phyloP scores from a whole-genome alignment of 2,888 invertebrate genomes.

The Alcis repandata region DNA sequence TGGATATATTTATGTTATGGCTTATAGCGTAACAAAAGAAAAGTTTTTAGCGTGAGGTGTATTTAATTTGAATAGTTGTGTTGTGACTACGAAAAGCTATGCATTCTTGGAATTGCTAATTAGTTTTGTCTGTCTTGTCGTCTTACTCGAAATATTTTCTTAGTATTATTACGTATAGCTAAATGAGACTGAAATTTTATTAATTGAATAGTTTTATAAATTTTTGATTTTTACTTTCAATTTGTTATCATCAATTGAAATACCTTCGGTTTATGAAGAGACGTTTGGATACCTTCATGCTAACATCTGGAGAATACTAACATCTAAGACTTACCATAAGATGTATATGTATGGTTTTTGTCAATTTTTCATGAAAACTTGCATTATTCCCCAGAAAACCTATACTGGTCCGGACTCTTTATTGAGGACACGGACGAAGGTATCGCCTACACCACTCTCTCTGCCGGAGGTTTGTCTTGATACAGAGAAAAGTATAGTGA shows the following conservation, averaged over 20 bases:
- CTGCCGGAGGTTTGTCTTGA: conserved; percentile 47
- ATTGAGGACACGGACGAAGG: conserved; percentile 59
- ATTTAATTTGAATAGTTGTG: conserved; percentile 20
- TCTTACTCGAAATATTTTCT: background rate
- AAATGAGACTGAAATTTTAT: too few species aligned
- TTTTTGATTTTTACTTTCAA: background rate
- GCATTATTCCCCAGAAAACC: conserved; percentile 61
- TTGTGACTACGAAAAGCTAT: conserved; percentile 26
- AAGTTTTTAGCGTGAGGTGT: conserved; percentile 5
- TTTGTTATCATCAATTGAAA: too few species aligned
- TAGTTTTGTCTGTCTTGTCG: background rate
- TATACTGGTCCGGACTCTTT: conserved; percentile 62
- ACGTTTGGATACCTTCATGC: too few species aligned
- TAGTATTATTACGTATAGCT: too few species aligned
- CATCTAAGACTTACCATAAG: too few species aligned
- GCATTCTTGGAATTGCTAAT: conserved; percentile 16
- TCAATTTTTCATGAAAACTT: background rate
- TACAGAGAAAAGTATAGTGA: background rate
- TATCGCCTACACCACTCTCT: conserved; percentile 36
- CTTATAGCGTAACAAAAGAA: conserved; percentile 25
- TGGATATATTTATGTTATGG: conserved; percentile 30
- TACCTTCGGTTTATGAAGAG: too few species aligned
- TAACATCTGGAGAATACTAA: too few species aligned
- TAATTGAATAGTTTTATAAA: background rate
- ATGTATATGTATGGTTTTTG: background rate